Base-by-base conservation (phyloP, 1,140 invertebrate genomes). In the Apis dorsata region DNA sequence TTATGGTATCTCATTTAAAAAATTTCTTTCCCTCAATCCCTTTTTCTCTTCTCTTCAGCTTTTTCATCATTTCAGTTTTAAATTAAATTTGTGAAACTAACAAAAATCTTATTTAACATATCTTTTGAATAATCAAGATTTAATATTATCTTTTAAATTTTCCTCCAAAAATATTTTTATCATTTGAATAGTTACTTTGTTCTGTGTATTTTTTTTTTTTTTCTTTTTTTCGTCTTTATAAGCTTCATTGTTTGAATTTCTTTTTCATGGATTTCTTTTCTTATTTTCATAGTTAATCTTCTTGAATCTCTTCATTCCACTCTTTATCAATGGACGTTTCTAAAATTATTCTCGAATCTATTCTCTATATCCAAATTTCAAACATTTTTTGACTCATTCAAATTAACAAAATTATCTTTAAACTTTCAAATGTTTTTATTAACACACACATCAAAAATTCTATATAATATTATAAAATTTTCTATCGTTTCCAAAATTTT, bases 271-370 rank as follows among this genome's bases (percentile, higher is more conserved):
- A 4, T 73, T 57, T 73, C 12, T 28, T 53, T 21, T 10, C 28
- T 51, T 34, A 28, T 1, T 19, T 28, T 57, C 28, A 12, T 34
- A 53, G 53, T 57, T 28, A 34, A 17, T 12, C 11, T 57, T 59
- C 21, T 17, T 12, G 28, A 73, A 73, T 73, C 71, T 73, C 53
- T 57, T 73, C 10, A 44, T 51, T 73, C 71, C 19, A 34, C 28
- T 73, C 70, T 59, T 73, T 73, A 21, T 57, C 13, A 28, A 73
- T 17, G 34, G 53, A 34, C n/a, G n/a, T 34, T 34, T 34, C 34
- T 44, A 44, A 44, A 44, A 44, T 44, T 44, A 44, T 7, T 44
- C 5, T 44, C 34, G 34, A 44, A 44, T 44, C 34, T 44, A 0
- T 44, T 44, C 34, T 44, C 34, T 5, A 44, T 44, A 44, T 0